phyloP scores from a whole-genome alignment of 2,888 invertebrate species.

The Entomobrya proxima region DNA sequence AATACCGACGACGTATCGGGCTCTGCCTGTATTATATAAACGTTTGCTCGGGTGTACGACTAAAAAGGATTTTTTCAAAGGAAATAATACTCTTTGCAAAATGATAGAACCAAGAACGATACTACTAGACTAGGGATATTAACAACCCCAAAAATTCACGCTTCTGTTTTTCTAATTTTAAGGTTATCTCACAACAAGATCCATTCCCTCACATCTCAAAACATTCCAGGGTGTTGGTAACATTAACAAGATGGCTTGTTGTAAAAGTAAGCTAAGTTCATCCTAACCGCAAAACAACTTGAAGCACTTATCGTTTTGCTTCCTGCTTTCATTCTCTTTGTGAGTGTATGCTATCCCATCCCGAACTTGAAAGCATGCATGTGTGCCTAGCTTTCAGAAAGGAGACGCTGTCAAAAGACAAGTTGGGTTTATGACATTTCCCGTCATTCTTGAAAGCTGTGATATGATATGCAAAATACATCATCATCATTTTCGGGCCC shows the following conservation, averaged over 20 bases:
- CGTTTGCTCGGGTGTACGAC: not conserved
- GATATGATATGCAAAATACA: conserved; percentile 21
- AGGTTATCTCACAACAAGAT: not conserved
- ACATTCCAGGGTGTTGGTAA: conserved; percentile 9
- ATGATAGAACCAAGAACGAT: not conserved
- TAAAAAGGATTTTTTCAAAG: not conserved
- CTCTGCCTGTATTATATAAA: no score
- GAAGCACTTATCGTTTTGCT: conserved; percentile 2
- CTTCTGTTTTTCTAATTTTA: conserved; percentile 9
- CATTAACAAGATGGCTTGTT: conserved; percentile 1
- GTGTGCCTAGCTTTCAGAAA: not conserved
- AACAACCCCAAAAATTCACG: not conserved
- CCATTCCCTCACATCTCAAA: not conserved
- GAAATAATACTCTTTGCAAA: not conserved
- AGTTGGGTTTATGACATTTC: not conserved
- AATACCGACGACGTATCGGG: no score
- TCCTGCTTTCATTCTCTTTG: not conserved
- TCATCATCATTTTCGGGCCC: not conserved
- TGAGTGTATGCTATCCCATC: not conserved
- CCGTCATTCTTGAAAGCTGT: not conserved
- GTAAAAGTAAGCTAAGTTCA: not conserved
- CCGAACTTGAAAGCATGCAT: not conserved
- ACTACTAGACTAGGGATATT: not conserved
- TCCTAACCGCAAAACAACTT: not conserved
- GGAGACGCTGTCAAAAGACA: not conserved